These are phyloP conservation scores for Mormyrus lacerda DNA, from an alignment of 2,113 vertebrate species.

Conservation along the genomic window DNA sequence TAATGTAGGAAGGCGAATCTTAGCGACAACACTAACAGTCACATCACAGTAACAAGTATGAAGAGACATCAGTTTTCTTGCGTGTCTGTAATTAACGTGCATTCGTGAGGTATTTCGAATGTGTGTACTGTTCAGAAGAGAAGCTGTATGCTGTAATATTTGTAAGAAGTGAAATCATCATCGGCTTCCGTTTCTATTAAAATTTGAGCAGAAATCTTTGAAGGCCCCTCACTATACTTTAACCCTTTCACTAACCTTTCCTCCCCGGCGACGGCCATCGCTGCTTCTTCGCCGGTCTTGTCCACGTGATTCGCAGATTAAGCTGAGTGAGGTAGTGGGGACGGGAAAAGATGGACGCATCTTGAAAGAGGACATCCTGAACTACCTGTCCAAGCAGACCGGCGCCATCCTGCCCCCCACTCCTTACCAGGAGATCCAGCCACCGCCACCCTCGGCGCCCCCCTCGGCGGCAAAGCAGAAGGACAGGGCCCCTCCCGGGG, in stretches of 20 bases:
- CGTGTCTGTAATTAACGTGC: neutral
- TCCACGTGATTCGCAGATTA: slow-evolving; percentile 69
- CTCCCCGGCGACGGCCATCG: neutral
- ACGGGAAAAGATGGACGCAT: slow-evolving; percentile 90
- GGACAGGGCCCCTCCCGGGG: slow-evolving; percentile 38
- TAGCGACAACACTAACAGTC: neutral
- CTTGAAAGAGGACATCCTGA: slow-evolving; percentile 95
- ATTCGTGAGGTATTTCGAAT: neutral
- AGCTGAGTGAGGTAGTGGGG: slow-evolving; percentile 89
- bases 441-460: slow-evolving; percentile 49
- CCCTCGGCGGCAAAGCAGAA: slow-evolving; percentile 28
- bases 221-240: neutral
- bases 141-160: neutral
- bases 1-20: neutral
- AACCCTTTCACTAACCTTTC: neutral
- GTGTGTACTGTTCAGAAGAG: neutral
- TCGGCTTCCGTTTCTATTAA: neutral
- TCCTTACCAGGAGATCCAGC: slow-evolving; percentile 69
- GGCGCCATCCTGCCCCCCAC: slow-evolving; percentile 88
- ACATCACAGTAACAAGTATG: neutral
- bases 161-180: neutral
- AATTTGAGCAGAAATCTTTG: neutral
- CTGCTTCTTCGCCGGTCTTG: neutral
- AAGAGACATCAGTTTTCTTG: neutral
- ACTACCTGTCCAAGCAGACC: slow-evolving; percentile 86